phyloP scores from a whole-genome alignment of 1,140 invertebrate species.

The Limonius californicus region DNA sequence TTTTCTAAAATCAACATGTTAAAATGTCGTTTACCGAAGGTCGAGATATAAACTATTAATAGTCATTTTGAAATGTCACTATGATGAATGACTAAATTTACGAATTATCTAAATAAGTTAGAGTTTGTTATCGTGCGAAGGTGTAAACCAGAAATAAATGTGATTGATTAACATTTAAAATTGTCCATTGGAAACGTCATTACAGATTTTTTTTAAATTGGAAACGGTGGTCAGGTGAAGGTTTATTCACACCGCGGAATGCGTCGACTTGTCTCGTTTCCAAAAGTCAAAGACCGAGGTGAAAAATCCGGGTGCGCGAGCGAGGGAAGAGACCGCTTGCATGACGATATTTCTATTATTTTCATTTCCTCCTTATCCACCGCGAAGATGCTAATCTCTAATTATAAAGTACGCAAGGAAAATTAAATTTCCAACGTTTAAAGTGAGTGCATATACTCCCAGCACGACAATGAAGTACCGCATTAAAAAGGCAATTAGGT shows the following conservation, averaged over 20 bases:
- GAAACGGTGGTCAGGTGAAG: no score
- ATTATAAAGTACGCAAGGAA: constrained; percentile 7
- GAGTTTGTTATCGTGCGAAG: no score
- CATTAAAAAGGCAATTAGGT: constrained; percentile 16
- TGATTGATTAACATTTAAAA: no score
- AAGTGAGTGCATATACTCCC: constrained; percentile 8
- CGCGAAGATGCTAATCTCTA: constrained; percentile 14
- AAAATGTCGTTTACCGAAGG: no score
- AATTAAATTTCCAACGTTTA: constrained; percentile 12
- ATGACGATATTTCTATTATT: not conserved
- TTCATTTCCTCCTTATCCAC: not conserved
- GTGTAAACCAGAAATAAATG: no score
- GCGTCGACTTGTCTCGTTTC: not conserved
- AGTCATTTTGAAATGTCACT: no score
- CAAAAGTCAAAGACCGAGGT: not conserved
- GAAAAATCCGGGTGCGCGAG: not conserved
- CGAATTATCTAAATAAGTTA: no score
- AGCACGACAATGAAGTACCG: constrained; percentile 14
- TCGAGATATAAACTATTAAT: no score
- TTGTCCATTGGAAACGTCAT: no score
- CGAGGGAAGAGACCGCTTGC: not conserved
- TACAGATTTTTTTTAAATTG: no score
- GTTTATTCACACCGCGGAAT: not conserved
- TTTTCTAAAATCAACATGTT: no score
- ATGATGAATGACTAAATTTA: no score